These are phyloP conservation scores for Rhinichthys osculus DNA, from an alignment of 2,797 vertebrate genomes.

Conservation along the genomic window DNA sequence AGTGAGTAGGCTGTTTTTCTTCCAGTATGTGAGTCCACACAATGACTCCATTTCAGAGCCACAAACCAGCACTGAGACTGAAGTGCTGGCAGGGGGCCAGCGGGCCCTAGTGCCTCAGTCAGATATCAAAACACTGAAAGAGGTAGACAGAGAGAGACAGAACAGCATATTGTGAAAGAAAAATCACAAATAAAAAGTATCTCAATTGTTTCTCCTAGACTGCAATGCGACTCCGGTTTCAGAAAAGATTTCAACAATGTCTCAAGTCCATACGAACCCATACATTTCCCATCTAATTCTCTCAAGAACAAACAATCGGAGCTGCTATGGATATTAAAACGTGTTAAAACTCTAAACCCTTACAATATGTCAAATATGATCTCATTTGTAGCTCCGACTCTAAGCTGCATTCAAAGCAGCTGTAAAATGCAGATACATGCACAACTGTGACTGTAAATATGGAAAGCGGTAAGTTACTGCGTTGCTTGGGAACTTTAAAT, in stretches of 20 bases:
- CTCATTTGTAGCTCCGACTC: no score
- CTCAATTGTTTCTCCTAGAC: neutral
- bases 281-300: neutral
- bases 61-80: constrained; percentile 52
- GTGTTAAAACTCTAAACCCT: neutral
- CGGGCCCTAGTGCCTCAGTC: constrained; percentile 47
- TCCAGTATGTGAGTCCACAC: constrained; percentile 58
- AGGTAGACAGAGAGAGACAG: constrained; percentile 17
- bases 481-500: neutral
- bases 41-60: constrained; percentile 61
- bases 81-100: constrained; percentile 55
- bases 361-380: no score
- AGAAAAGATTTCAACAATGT: neutral
- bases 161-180: constrained; percentile 22
- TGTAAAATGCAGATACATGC: no score
- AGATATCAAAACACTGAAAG: constrained; percentile 54
- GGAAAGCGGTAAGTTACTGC: no score
- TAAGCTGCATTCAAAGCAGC: no score
- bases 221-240: neutral
- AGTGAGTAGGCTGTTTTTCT: constrained; percentile 60
- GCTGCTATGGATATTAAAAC: neutral
- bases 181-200: constrained; percentile 5
- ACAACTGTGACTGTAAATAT: no score
- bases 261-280: neutral
- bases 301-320: neutral